Conservation (phyloP, 2,113 vertebrate species). For the Phalacrocorax carbo region DNA sequence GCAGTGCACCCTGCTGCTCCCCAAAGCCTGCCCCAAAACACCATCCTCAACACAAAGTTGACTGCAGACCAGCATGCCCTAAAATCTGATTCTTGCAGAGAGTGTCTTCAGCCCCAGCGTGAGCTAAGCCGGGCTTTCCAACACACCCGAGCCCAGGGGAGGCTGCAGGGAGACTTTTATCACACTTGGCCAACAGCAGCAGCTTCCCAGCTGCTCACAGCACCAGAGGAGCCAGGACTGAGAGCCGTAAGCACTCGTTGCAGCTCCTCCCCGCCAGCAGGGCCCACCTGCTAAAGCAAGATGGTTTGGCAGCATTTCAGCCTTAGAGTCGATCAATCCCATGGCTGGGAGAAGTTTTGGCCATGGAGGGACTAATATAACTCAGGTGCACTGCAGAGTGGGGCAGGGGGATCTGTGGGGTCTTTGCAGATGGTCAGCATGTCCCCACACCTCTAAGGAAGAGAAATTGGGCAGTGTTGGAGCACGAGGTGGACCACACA, state of each 20-base stretch:
- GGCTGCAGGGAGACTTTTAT: neutral
- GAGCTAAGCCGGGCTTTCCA: neutral
- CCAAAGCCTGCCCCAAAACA: neutral
- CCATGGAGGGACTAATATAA: neutral
- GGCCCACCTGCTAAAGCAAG: constrained; percentile 33
- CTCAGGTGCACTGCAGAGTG: neutral
- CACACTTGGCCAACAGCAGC: constrained; percentile 5
- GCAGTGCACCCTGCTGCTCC: neutral
- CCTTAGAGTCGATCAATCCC: neutral
- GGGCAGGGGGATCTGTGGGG: neutral
- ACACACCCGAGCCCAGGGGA: neutral
- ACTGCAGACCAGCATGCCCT: neutral
- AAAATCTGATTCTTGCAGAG: neutral
- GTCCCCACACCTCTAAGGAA: neutral
- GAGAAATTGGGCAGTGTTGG: neutral
- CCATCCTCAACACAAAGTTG: neutral
- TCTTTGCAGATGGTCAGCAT: neutral
- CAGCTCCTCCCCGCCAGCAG: neutral
- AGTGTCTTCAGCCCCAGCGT: accelerated
- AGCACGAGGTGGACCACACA: accelerated
- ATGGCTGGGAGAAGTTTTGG: neutral
- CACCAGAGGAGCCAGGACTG: neutral
- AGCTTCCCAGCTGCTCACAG: neutral
- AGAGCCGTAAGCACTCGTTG: neutral
- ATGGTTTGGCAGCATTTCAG: neutral